Percentiles rank a stretch among this genome's conserved stretches.
phyloP scores from a whole-genome alignment of 92 coral and sea anemone genomes.

The Umimayanthus kanabou region DNA sequence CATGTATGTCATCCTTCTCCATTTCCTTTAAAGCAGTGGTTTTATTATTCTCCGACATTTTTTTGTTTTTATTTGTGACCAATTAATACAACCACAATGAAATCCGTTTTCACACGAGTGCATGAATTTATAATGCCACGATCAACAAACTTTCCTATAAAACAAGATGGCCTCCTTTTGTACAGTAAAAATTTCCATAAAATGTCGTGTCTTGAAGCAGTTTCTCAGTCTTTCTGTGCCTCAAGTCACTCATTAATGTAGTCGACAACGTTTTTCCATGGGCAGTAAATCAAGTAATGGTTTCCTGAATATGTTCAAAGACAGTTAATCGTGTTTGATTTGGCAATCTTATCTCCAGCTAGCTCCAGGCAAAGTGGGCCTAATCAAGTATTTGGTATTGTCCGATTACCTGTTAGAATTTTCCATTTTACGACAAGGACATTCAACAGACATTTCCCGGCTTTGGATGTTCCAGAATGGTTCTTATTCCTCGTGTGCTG shows the following conservation, averaged over 20 bases:
- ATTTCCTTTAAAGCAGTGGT: conserved; percentile 49
- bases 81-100: conserved; percentile 19
- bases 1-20: conserved; percentile 52
- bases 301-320: not conserved
- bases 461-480: not conserved
- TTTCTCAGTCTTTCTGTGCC: not conserved
- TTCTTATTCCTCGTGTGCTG: not conserved
- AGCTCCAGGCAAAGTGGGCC: no score
- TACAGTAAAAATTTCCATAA: not conserved
- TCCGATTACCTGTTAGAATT: not conserved
- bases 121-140: conserved; percentile 39
- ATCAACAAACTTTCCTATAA: conserved; percentile 15
- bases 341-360: not conserved
- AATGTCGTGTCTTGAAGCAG: not conserved
- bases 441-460: not conserved
- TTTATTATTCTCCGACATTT: conserved; percentile 32
- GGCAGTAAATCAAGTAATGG: not conserved
- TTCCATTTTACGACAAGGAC: not conserved
- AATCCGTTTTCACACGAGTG: conserved; percentile 26
- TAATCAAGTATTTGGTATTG: not conserved
- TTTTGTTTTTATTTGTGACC: not conserved
- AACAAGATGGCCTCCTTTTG: conserved; percentile 26
- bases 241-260: not conserved
- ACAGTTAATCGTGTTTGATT: conserved; percentile 19
- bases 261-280: not conserved